Evolutionary conservation across 2,888 invertebrate genomes (phyloP).

Genomic region (Pollenia labialis): DNA sequence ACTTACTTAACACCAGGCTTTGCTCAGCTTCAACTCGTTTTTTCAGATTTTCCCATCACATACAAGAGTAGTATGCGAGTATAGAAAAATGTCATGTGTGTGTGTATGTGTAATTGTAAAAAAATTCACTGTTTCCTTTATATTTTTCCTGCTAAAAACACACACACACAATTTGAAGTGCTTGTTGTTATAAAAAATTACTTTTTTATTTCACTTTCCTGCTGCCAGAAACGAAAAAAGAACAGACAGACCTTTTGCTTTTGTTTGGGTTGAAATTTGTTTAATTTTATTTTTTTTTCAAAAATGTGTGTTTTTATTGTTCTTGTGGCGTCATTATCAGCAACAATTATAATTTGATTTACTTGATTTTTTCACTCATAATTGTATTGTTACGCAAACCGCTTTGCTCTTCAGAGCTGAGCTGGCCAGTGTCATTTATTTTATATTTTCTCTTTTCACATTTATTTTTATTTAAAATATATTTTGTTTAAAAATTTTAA

Average conservation of each 20-base stretch:
- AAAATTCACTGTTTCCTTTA: slow-evolving; percentile 39
- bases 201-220: slow-evolving; percentile 37
- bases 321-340: slow-evolving; percentile 74
- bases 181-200: slow-evolving; percentile 31
- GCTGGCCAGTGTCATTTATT: slow-evolving; percentile 35
- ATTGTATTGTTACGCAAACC: slow-evolving; percentile 44
- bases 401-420: background rate
- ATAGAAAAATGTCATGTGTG: background rate
- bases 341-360: slow-evolving; percentile 75
- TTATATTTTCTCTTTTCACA: slow-evolving; percentile 9
- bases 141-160: background rate
- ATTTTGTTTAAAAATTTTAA: slow-evolving; percentile 8
- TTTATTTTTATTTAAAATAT: background rate
- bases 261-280: slow-evolving; percentile 38
- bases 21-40: slow-evolving; percentile 36
- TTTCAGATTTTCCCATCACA: background rate
- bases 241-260: slow-evolving; percentile 45
- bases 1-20: slow-evolving; percentile 72
- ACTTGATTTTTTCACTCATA: slow-evolving; percentile 44
- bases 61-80: background rate
- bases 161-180: slow-evolving; percentile 9
- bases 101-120: background rate
- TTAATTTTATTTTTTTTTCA: slow-evolving; percentile 4
- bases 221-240: background rate
- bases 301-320: slow-evolving; percentile 60